phyloP scores from a whole-genome alignment of 1,140 invertebrate species.

The Acyrthosiphon pisum region DNA sequence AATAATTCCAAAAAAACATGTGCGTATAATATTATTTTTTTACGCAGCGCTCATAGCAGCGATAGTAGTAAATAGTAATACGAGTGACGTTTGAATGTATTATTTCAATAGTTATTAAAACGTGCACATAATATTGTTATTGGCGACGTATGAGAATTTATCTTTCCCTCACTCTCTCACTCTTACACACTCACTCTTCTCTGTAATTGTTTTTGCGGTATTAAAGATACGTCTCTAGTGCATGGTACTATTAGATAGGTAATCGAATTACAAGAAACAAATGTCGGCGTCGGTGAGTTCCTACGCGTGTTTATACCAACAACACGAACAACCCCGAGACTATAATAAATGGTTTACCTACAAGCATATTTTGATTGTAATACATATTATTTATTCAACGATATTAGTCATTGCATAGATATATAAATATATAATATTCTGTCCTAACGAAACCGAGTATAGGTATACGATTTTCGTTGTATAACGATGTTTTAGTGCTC shows the following conservation, averaged over 20 bases:
- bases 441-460: background rate
- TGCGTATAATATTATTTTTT: background rate
- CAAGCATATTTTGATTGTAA: background rate
- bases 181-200: background rate
- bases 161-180: background rate
- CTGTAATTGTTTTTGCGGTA: background rate
- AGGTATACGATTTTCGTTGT: no score
- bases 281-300: background rate
- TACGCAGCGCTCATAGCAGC: background rate
- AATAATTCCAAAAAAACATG: background rate
- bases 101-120: background rate
- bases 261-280: slow-evolving; percentile 1
- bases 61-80: background rate
- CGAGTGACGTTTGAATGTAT: no score
- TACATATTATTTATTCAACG: background rate
- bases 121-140: no score
- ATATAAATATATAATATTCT: background rate
- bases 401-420: background rate
- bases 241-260: background rate
- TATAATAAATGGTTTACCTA: background rate
- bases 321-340: background rate
- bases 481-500: background rate
- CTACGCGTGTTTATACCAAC: background rate
- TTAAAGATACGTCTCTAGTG: background rate
- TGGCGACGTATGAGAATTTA: background rate